Conservation (phyloP, 2,797 vertebrate species). For the Sciurus vulgaris region DNA sequence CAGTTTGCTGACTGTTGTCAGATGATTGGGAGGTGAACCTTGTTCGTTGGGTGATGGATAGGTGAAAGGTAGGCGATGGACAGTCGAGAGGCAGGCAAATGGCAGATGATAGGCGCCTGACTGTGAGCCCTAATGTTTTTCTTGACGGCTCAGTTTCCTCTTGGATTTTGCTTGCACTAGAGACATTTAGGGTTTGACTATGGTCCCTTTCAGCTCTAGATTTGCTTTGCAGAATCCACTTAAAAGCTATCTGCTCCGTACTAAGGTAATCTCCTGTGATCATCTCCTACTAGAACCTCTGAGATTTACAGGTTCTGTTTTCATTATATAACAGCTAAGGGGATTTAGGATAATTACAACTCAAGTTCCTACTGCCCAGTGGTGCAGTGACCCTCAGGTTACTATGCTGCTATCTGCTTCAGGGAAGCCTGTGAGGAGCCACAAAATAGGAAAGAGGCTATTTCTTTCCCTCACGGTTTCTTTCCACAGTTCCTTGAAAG, state of each 20-base stretch:
- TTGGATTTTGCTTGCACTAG: background rate
- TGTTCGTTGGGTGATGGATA: too few species aligned
- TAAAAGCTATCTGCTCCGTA: background rate
- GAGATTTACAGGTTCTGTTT: background rate
- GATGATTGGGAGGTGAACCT: too few species aligned
- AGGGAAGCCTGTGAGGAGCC: background rate
- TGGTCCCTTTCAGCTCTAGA: background rate
- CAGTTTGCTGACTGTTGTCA: too few species aligned
- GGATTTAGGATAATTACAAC: background rate
- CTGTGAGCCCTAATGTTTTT: background rate
- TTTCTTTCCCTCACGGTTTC: background rate
- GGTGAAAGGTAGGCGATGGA: too few species aligned
- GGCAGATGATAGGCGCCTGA: too few species aligned
- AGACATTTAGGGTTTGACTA: background rate
- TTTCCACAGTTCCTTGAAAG: background rate
- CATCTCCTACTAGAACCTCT: background rate
- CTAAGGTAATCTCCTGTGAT: background rate
- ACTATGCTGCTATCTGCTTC: background rate
- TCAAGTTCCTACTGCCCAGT: background rate
- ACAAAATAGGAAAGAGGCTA: background rate
- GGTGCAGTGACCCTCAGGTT: background rate
- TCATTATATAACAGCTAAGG: background rate
- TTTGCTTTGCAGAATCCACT: background rate
- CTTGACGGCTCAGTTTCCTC: rapidly evolving
- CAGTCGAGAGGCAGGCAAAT: too few species aligned